Conservation (phyloP, 2,888 invertebrate genomes). For the Drepanosiphum platanoidis region DNA sequence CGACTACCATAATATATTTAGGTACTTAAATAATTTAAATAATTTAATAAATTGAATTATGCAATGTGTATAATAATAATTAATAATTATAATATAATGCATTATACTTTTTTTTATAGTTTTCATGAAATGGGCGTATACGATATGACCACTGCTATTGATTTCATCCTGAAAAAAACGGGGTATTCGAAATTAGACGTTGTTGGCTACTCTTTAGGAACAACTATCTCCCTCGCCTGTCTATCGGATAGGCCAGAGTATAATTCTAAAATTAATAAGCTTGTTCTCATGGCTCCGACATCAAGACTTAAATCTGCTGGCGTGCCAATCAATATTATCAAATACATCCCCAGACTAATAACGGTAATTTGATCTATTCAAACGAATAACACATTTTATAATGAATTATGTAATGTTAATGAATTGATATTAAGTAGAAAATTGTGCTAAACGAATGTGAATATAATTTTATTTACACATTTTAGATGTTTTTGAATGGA, state of each 20-base stretch:
- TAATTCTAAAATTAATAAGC: conserved; percentile 63
- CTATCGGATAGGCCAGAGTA: conserved; percentile 63
- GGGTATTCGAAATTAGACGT: conserved; percentile 58
- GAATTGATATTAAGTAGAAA: no score
- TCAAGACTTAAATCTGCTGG: conserved; percentile 58
- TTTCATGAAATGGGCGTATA: conserved; percentile 63
- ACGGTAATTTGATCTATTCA: no score
- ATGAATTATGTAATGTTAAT: not conserved
- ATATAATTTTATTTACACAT: not conserved
- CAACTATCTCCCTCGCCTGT: conserved; percentile 60
- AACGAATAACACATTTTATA: not conserved
- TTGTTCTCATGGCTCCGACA: conserved; percentile 63
- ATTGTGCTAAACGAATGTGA: not conserved
- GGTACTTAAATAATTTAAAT: no score
- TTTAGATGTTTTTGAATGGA: conserved; percentile 57
- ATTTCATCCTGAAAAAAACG: conserved; percentile 60
- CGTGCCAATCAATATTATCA: not conserved
- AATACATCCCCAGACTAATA: not conserved
- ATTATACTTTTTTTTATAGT: conserved; percentile 37
- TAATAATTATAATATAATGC: not conserved
- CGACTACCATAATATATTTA: no score
- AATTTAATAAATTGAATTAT: no score
- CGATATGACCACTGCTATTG: conserved; percentile 61
- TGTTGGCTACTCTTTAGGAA: conserved; percentile 63
- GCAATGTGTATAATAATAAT: not conserved